Base-by-base conservation (phyloP, 2,797 vertebrate genomes). In the Poecilia gillii region DNA sequence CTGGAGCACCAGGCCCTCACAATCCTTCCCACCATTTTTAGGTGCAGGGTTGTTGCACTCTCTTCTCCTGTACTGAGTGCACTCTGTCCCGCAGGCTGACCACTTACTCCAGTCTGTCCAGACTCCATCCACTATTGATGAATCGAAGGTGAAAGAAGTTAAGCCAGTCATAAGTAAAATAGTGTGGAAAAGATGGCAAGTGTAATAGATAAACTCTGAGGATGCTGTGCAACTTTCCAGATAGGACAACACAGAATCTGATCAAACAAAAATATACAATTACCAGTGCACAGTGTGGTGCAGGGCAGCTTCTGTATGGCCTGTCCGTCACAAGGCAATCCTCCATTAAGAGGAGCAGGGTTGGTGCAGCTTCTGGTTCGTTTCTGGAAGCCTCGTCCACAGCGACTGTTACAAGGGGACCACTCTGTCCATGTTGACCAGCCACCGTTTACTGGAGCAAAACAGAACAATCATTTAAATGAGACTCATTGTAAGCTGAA, bases 41-140 rank as follows among this genome's bases (percentile, higher is more conserved):
- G 98, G 98, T 0, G 97, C 97, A 0, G 98, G 98, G 6, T 97
- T 97, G 0, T 94, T 95, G 91, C 98, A 99, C 79, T 98, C 98
- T 64, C 98, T 96, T 84, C 97, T 96, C 81, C 98, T 96, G 98
- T 98, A 99, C 90, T 99, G 98, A 31, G 98, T 98, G 72, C 98
- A 99, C 91, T 99, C 98, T 0, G 98, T 99, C 83, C 98, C 98
- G 41, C 98, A 99, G 1, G 98, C 96, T 3, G 98, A 99, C 98
- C 98, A 99, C 90, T 98, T 99, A 89, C 97, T 99, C 98, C 98
- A 99, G 0, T 97, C 95, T 0, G 97, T 98, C 98, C 98, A 99
- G 86, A 96, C 96, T n/a, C 98, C 98, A 9, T 99, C 98, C 96
- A 99, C 98, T 99, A 85, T 43, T 77, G 88, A 88, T 68, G 13